Conservation (phyloP, 2,888 invertebrate genomes). For the Diplazon laetatorius region DNA sequence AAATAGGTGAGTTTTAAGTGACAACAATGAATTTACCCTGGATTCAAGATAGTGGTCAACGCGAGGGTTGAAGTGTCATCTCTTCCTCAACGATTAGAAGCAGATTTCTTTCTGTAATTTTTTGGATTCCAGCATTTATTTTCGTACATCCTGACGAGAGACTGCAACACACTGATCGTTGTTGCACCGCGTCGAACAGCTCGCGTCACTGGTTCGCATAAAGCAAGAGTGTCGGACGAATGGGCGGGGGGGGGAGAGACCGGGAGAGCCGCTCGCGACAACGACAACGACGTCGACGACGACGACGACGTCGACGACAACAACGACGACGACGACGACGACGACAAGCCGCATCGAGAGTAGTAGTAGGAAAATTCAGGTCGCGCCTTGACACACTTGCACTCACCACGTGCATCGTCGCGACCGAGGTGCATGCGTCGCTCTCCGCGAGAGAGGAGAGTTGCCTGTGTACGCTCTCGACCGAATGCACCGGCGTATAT, state of each 20-base stretch:
- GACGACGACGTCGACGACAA: conserved; percentile 53
- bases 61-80: too few species aligned
- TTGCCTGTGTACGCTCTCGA: background rate
- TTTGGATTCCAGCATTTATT: too few species aligned
- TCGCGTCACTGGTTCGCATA: conserved; percentile 46
- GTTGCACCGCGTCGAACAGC: conserved; percentile 53
- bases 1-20: too few species aligned
- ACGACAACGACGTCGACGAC: conserved; percentile 33
- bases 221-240: conserved; percentile 62
- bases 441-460: conserved; percentile 43
- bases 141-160: too few species aligned
- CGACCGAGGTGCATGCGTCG: conserved; percentile 75
- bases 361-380: conserved; percentile 82
- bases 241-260: conserved; percentile 45
- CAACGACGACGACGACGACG: conserved; percentile 53
- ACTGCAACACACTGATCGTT: conserved; percentile 2
- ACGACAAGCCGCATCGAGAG: conserved; percentile 65
- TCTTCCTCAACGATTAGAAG: too few species aligned
- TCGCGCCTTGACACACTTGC: conserved; percentile 83
- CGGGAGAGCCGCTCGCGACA: conserved; percentile 19
- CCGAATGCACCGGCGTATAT: conserved; percentile 15
- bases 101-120: too few species aligned
- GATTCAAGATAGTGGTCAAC: too few species aligned
- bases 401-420: conserved; percentile 82
- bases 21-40: too few species aligned